Evolutionary conservation across 1,140 invertebrate species (phyloP), one percentile per base, ranked within the genome.

Genomic region (Trichonephila clavipes): DNA sequence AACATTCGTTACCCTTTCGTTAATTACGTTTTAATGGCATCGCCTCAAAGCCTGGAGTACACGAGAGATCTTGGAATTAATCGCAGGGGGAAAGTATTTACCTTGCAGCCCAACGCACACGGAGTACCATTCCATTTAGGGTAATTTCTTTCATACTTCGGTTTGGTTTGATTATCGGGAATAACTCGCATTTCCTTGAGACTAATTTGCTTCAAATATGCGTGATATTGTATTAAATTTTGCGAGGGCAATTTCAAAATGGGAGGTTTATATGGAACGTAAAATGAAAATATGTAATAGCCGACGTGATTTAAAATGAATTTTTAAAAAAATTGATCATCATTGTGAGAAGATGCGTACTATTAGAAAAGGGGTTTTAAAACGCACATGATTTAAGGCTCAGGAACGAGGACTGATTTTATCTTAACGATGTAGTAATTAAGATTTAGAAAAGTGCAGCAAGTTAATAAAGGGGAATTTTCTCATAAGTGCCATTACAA

Each of bases 1-100:
- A 24, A 16, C 77, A 77, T 77, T 77, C 72, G 24, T 10, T 51
- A 51, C 34, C 34, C 24, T 28, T 77, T 16, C 77, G 34, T 44
- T 82, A 82, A 82, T 44, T 82, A 44, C 19, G 77, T 82, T 82
- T 82, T 82, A 82, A 82, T 44, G 77, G 77, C 77, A 51, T 34
- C 21, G 77, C 77, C 34, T 82, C 34, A n/a, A 82, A 44, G 34
- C n/a, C 24, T 8, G 34, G 34, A 34, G 18, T 44, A 5, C 34
- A 18, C 34, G 40, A 82, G 10, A 40, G 34, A 51, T 21, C 44
- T 44, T 19, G 77, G 19, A 69, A 64, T 64, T 64, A 64, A 64
- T 64, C 62, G 62, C 62, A 1, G 34, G 34, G 62, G 21, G 62
- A 7, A 14, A 64, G 62, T 64, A 64, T 64, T 64, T 64, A 64